phyloP scores from a whole-genome alignment of 2,113 vertebrate species.

The Oreochromis aureus region DNA sequence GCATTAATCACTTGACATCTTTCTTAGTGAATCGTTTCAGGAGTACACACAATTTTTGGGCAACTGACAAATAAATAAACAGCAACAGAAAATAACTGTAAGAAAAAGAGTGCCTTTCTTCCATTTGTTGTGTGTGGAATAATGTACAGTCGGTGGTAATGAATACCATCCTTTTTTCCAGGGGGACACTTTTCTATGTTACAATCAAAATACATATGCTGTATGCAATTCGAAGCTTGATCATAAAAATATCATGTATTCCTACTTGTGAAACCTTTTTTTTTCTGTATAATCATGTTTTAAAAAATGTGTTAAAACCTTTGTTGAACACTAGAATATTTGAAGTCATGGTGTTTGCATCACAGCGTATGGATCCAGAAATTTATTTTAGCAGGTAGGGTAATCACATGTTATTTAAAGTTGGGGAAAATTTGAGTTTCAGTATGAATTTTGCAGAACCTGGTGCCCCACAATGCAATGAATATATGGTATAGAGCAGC shows the following conservation, averaged over 20 bases:
- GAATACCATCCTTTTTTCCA: constrained; percentile 79
- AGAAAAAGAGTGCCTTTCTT: constrained; percentile 85
- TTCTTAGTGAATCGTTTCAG: constrained; percentile 19
- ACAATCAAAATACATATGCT: constrained; percentile 1
- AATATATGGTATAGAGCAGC: not conserved
- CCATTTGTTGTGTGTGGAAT: constrained; percentile 78
- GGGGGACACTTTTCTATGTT: constrained; percentile 53
- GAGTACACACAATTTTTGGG: constrained; percentile 15
- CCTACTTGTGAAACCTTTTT: not conserved
- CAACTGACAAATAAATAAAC: constrained; percentile 40
- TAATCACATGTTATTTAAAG: not conserved
- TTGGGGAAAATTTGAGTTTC: not conserved
- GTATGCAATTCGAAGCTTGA: not conserved
- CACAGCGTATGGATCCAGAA: not conserved
- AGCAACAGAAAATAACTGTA: constrained; percentile 25
- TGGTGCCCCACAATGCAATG: not conserved
- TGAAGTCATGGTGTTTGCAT: not conserved
- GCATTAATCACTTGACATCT: constrained; percentile 72
- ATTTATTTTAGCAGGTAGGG: not conserved
- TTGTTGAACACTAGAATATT: not conserved
- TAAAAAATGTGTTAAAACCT: not conserved
- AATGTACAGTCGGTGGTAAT: constrained; percentile 60
- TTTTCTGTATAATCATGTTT: not conserved
- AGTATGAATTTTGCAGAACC: not conserved
- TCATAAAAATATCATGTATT: not conserved